Evolutionary conservation across 1,140 invertebrate genomes (phyloP).

Genomic region (Drosophila suzukii): DNA sequence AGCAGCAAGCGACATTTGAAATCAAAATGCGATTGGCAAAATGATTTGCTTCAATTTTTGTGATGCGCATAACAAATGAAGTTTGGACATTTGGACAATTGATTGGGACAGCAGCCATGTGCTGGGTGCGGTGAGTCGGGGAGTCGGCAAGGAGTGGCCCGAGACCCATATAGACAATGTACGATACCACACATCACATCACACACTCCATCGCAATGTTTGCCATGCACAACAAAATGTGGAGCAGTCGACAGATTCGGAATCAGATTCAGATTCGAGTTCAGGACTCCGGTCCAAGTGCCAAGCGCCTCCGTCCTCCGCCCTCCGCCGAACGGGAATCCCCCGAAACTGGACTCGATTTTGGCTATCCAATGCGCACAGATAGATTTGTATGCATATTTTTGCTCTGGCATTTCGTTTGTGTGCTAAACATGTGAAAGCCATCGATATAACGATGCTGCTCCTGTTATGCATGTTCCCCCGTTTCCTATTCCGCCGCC

Average conservation of each 20-base stretch:
- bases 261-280: slow-evolving; percentile 65
- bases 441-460: slow-evolving; percentile 75
- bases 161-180: slow-evolving; percentile 69
- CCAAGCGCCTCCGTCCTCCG: background rate
- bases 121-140: slow-evolving; percentile 3
- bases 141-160: slow-evolving; percentile 3
- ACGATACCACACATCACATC: slow-evolving; percentile 51
- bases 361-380: slow-evolving; percentile 67
- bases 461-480: slow-evolving; percentile 59
- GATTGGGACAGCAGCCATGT: slow-evolving; percentile 69
- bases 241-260: slow-evolving; percentile 64
- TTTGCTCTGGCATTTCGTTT: slow-evolving; percentile 80
- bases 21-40: slow-evolving; percentile 83
- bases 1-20: slow-evolving; percentile 75
- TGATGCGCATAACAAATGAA: slow-evolving; percentile 82
- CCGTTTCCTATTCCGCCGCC: background rate
- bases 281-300: slow-evolving; percentile 40
- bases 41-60: slow-evolving; percentile 83
- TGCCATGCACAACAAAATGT: slow-evolving; percentile 80
- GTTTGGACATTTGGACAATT: slow-evolving; percentile 82
- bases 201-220: slow-evolving; percentile 55
- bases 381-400: slow-evolving; percentile 80
- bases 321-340: slow-evolving; percentile 2
- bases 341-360: slow-evolving; percentile 50
- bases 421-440: slow-evolving; percentile 80